Base-by-base conservation (phyloP, 2,888 invertebrate genomes). In the Limenitis arthemis region DNA sequence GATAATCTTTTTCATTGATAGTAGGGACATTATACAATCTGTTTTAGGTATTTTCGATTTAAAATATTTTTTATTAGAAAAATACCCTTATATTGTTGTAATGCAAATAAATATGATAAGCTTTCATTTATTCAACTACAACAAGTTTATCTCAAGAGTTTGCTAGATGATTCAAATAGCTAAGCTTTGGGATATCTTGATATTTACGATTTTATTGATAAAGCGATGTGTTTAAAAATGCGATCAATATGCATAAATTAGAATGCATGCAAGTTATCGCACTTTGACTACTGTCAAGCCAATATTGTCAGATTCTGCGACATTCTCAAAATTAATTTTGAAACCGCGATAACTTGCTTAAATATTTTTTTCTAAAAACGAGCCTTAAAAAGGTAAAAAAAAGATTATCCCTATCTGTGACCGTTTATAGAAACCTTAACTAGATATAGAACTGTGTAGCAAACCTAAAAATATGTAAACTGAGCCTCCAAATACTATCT, bases 231-330 rank as follows among this genome's bases (percentile, higher is more conserved):
- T 77, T 77, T 63, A 75, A 72, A 70, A 73, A 72, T 72, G 84
- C 77, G 72, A 68, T 77, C 67, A 70, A 70, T 77, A 81, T 81
- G 80, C 78, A 73, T 66, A 79, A 73, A 73, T 68, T 63, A 67
- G 67, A 81, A 81, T 81, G 73, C 75, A 70, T 70, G 78, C 84
- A 85, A 85, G 86, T 81, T 83, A 86, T 85, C 86, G 84, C 83
- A 70, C 65, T 69, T 66, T 64, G 65, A 65, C 56, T 63, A 68
- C 62, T 64, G 69, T 73, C 71, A 67, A 72, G 76, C 75, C 77
- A 80, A 81, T 82, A 58, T 64, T 55, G 63, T 67, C 67, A 61
- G 60, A 67, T 60, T 64, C 68, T 66, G 61, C 64, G 72, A 67
- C 65, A 67, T 67, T 58, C 30, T 12, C 32, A 63, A 62, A 69